A percentile compares a stretch with the other conserved stretches of the same genome.
Evolutionary conservation across 2,797 vertebrate genomes (phyloP).

Genomic region (Malacoraja senta): DNA sequence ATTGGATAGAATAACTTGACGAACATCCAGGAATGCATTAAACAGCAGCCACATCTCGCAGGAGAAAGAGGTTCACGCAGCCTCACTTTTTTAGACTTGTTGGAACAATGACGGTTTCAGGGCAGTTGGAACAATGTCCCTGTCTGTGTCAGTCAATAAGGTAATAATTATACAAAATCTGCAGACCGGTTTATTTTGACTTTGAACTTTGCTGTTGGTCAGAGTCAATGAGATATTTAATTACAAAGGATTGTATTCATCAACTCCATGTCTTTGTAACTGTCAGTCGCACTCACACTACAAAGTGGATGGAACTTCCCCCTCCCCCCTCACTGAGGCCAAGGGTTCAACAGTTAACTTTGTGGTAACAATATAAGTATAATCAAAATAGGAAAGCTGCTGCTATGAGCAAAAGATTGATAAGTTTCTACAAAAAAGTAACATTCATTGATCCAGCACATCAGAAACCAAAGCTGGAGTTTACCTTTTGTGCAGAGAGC

Average conservation of each 20-base stretch:
- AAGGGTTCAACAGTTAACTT: conserved; percentile 66
- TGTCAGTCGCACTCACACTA: conserved; percentile 59
- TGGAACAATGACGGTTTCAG: conserved; percentile 33
- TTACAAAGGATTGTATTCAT: conserved; percentile 73
- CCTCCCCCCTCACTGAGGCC: conserved; percentile 62
- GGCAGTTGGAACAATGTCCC: conserved; percentile 5
- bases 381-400: conserved; percentile 61
- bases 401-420: conserved; percentile 24
- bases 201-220: conserved; percentile 57
- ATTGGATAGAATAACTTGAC: conserved; percentile 6
- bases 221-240: conserved; percentile 67
- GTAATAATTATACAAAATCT: conserved; percentile 31
- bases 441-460: background rate
- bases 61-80: background rate
- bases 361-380: conserved; percentile 74
- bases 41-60: conserved; percentile 10
- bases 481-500: background rate
- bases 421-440: conserved; percentile 4
- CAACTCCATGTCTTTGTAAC: conserved; percentile 64
- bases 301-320: conserved; percentile 42
- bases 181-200: conserved; percentile 41
- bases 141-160: conserved; percentile 32
- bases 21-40: background rate
- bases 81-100: background rate
- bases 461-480: too few relatives aligned